Evolutionary conservation across 2,113 vertebrate genomes (phyloP).

Genomic region (Alligator sinensis): DNA sequence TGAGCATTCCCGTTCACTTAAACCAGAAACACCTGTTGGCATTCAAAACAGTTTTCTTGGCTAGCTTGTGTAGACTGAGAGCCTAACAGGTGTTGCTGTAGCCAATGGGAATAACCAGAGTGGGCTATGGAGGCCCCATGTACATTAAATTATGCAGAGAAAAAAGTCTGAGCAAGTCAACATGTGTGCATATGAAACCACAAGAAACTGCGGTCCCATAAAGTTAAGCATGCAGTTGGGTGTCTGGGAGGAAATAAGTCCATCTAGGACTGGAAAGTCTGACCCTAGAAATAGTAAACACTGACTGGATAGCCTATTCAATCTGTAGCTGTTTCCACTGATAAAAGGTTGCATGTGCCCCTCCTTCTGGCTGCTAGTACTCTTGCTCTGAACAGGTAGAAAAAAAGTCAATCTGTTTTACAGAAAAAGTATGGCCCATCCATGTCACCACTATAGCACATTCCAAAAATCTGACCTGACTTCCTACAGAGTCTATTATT

Average conservation of each 20-base stretch:
- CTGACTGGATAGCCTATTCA: background rate
- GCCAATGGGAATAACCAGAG: rapidly evolving
- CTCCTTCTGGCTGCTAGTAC: background rate
- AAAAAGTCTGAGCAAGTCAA: rapidly evolving
- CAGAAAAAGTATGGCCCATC: rapidly evolving
- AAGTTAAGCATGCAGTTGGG: background rate
- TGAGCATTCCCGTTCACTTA: background rate
- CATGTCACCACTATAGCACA: rapidly evolving
- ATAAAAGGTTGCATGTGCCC: rapidly evolving
- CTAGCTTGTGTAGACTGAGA: background rate
- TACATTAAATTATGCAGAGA: rapidly evolving
- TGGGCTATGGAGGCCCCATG: background rate
- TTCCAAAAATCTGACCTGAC: background rate
- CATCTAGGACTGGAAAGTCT: background rate
- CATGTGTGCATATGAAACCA: background rate
- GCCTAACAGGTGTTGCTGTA: constrained; percentile 20
- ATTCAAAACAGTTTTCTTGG: background rate
- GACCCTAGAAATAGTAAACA: background rate
- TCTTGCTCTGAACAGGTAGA: background rate
- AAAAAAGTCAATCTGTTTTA: rapidly evolving
- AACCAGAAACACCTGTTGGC: constrained; percentile 50
- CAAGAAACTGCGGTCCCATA: background rate
- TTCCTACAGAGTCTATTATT: background rate
- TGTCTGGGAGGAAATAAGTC: constrained; percentile 11
- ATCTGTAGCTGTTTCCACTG: background rate